Conservation (phyloP, 2,113 vertebrate species). For the Sigmodon hispidus region DNA sequence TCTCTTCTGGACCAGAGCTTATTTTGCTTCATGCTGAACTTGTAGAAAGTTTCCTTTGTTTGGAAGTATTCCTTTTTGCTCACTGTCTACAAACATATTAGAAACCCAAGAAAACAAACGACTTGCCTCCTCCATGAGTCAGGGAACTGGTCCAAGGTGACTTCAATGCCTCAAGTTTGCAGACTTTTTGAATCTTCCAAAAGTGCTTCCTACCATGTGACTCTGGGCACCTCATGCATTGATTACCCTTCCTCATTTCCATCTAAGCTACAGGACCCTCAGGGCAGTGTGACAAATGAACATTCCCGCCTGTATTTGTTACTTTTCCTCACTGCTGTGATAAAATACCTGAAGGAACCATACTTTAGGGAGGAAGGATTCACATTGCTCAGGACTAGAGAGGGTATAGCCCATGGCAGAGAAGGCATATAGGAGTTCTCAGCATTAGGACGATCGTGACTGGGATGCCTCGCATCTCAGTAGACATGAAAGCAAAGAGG, state of each 20-base stretch:
- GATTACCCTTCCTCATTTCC: not conserved
- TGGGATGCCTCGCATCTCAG: not conserved
- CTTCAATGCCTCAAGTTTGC: not conserved
- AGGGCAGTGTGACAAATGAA: not conserved
- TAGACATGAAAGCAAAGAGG: not conserved
- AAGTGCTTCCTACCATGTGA: not conserved
- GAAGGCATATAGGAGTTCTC: not conserved
- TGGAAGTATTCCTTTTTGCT: conserved; percentile 24
- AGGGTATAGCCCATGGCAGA: not conserved
- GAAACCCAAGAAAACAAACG: not conserved
- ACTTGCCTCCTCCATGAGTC: not conserved
- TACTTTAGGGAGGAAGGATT: not conserved
- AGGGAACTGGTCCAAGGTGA: not conserved
- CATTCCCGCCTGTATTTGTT: not conserved
- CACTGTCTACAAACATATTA: not conserved
- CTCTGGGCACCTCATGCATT: not conserved
- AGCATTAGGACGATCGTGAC: not conserved
- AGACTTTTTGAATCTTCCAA: not conserved
- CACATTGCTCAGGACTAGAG: not conserved
- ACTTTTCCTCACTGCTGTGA: not conserved
- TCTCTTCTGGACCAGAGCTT: not conserved
- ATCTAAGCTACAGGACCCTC: not conserved
- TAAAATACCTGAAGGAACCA: not conserved
- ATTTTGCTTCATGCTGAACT: not conserved
- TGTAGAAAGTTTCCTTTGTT: conserved; percentile 44